Conservation (phyloP, 2,113 vertebrate genomes). For the Anthoscopus minutus region DNA sequence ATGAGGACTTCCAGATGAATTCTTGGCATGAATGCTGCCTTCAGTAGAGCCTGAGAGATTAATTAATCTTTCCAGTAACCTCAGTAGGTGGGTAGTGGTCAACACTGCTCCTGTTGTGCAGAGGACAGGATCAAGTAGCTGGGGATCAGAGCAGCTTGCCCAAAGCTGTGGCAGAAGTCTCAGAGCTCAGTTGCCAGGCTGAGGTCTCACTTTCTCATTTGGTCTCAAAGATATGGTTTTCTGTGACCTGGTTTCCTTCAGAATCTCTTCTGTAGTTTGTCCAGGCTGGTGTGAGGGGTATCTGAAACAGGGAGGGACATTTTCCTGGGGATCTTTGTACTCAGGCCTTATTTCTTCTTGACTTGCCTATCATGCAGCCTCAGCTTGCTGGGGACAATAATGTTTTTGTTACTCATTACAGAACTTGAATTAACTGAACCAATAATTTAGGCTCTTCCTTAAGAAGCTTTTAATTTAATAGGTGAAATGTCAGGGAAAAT, state of each 20-base stretch:
- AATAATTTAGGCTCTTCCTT: slow-evolving; percentile 51
- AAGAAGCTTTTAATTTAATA: slow-evolving; percentile 76
- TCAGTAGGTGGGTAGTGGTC: neutral
- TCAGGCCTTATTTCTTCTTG: neutral
- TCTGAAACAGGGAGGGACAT: neutral
- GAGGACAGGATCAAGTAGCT: neutral
- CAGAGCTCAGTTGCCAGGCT: neutral
- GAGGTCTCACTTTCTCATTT: neutral
- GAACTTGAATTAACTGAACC: slow-evolving; percentile 55
- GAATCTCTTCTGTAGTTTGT: neutral
- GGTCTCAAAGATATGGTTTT: neutral
- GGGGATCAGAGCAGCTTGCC: neutral
- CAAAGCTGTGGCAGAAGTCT: neutral
- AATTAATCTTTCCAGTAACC: neutral
- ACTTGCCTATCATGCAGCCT: slow-evolving; percentile 19
- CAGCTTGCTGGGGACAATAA: slow-evolving; percentile 29
- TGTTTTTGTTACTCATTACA: slow-evolving; percentile 69
- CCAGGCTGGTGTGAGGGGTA: neutral
- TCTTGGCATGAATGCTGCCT: neutral
- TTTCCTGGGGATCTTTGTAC: neutral
- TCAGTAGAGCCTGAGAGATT: neutral
- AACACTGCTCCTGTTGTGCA: neutral
- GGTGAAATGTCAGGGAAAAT: slow-evolving; percentile 74
- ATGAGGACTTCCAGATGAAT: slow-evolving; percentile 37
- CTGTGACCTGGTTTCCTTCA: neutral